Evolutionary conservation across 2,113 vertebrate species (phyloP).

Genomic region (Forbesichthys papilliferus): DNA sequence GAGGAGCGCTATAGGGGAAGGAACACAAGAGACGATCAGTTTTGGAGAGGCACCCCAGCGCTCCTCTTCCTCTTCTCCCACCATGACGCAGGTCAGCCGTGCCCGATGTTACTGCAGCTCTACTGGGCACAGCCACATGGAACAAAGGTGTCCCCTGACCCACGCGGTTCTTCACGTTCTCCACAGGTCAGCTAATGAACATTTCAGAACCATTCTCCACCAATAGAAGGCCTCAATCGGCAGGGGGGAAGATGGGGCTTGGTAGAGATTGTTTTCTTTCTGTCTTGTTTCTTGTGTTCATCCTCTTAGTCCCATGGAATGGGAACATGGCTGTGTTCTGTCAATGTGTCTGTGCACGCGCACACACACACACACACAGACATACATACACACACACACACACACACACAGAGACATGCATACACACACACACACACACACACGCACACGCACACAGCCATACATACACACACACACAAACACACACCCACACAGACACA

Average conservation of each 20-base stretch:
- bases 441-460: no score
- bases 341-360: neutral
- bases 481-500: no score
- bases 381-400: neutral
- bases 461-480: neutral
- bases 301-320: conserved; percentile 31
- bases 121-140: conserved; percentile 40
- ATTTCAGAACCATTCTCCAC: conserved; percentile 75
- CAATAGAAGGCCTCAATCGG: conserved; percentile 54
- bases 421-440: no score
- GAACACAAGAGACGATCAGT: conserved; percentile 74
- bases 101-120: conserved; percentile 66
- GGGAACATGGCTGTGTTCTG: conserved; percentile 36
- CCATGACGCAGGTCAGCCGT: conserved; percentile 74
- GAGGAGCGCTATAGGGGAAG: conserved; percentile 65
- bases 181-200: conserved; percentile 74
- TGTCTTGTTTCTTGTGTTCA: conserved; percentile 54
- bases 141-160: conserved; percentile 63
- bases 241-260: conserved; percentile 19
- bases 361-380: conserved; percentile 1
- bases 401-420: no score
- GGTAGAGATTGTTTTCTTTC: conserved; percentile 61
- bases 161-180: conserved; percentile 46
- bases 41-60: conserved; percentile 43
- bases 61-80: conserved; percentile 34